phyloP scores from a whole-genome alignment of 2,113 vertebrate species.

The Malurus elegans region DNA sequence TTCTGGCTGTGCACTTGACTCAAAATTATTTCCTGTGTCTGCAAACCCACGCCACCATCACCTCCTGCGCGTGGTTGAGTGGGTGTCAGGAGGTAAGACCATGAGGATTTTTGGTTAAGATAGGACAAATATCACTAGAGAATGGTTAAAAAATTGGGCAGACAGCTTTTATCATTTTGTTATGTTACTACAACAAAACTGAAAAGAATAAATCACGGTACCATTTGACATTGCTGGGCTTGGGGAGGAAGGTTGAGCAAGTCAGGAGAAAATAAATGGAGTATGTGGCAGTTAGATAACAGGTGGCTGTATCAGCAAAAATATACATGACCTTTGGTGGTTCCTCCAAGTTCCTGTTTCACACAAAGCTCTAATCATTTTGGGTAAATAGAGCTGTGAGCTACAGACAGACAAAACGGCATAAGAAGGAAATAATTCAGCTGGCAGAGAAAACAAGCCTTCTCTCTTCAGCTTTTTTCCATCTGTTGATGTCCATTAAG shows the following conservation, averaged over 20 bases:
- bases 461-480: not conserved
- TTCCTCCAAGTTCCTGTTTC: not conserved
- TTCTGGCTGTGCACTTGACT: not conserved
- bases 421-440: not conserved
- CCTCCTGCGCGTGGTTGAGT: accelerated
- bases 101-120: not conserved
- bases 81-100: not conserved
- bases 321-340: not conserved
- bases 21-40: not conserved
- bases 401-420: not conserved
- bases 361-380: not conserved
- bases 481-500: conserved; percentile 27
- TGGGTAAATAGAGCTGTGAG: conserved; percentile 3
- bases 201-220: not conserved
- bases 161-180: not conserved
- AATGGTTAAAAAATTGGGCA: not conserved
- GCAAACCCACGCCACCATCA: not conserved
- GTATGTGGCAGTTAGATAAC: not conserved
- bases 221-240: not conserved
- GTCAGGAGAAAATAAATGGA: not conserved
- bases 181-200: not conserved
- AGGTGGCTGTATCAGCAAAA: not conserved
- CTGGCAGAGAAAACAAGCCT: not conserved
- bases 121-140: not conserved
- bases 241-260: not conserved